A percentile compares a stretch with the other conserved stretches of the same genome.
phyloP scores from a whole-genome alignment of 2,797 vertebrate genomes.

The Scleropages formosus region DNA sequence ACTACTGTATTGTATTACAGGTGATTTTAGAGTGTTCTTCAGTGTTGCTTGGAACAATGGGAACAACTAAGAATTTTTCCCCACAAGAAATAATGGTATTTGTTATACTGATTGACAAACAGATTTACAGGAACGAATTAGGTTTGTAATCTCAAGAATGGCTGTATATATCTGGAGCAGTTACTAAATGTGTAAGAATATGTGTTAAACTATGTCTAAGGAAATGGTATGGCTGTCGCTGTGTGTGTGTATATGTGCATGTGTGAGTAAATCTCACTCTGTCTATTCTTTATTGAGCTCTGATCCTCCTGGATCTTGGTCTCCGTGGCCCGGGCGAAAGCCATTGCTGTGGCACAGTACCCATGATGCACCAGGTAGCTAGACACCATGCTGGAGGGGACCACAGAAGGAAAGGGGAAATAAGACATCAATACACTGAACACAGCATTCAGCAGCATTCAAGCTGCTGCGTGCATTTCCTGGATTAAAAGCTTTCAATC shows the following conservation, averaged over 20 bases:
- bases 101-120: no score
- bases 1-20: no score
- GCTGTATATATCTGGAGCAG: no score
- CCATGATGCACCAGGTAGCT: conserved; percentile 97
- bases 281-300: conserved; percentile 96
- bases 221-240: no score
- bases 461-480: conserved; percentile 12
- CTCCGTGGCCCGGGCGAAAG: conserved; percentile 93
- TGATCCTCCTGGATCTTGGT: conserved; percentile 95
- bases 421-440: not conserved
- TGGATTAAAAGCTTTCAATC: conserved; percentile 24
- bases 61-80: no score
- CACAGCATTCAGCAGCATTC: not conserved
- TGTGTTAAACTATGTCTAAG: no score
- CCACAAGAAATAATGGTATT: no score
- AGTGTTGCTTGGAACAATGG: no score
- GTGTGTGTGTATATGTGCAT: not conserved
- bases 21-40: no score
- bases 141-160: no score
- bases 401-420: not conserved
- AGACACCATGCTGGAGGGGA: conserved; percentile 87
- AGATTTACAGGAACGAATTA: no score
- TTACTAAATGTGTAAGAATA: no score
- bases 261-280: conserved; percentile 70
- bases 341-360: conserved; percentile 92